Percentiles rank a stretch among this genome's conserved stretches.
Evolutionary conservation across 2,797 vertebrate genomes (phyloP).

Genomic region (Rhincodon typus): DNA sequence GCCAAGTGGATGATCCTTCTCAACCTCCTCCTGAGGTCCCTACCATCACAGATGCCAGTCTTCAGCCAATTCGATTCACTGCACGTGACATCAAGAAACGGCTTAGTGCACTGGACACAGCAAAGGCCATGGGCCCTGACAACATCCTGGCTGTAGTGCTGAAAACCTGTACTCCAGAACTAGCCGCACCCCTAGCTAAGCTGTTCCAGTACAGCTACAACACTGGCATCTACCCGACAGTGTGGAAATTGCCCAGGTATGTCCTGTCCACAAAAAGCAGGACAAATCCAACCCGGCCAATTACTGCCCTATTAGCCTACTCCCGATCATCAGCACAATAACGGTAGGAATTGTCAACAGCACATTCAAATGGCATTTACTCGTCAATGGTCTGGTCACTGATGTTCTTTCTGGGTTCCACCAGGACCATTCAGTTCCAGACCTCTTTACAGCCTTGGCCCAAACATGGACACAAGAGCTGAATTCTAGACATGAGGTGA

Average conservation of each 20-base stretch:
- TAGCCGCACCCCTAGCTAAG: slow-evolving; percentile 15
- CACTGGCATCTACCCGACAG: slow-evolving; percentile 31
- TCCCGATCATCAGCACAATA: background rate
- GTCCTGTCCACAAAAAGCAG: slow-evolving; percentile 35
- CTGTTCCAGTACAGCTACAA: slow-evolving; percentile 29
- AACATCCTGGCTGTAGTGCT: slow-evolving; percentile 28
- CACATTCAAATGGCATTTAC: background rate
- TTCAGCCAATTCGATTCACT: slow-evolving; percentile 31
- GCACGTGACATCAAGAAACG: slow-evolving; percentile 29
- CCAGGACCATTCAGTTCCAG: background rate
- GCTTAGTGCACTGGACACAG: slow-evolving; percentile 31
- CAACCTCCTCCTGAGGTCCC: slow-evolving; percentile 20
- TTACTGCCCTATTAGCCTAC: slow-evolving; percentile 16
- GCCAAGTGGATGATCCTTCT: slow-evolving; percentile 27
- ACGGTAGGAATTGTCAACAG: background rate
- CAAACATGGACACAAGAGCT: background rate
- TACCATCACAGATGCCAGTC: slow-evolving; percentile 32
- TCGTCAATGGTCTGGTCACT: background rate
- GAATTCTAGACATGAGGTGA: background rate
- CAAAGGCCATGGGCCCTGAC: slow-evolving; percentile 28
- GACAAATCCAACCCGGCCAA: slow-evolving; percentile 28
- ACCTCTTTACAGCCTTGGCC: slow-evolving; percentile 5
- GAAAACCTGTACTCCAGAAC: slow-evolving; percentile 29
- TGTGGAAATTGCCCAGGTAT: slow-evolving; percentile 30
- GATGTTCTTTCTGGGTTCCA: background rate